These are phyloP conservation scores for Euzophera pinguis DNA, from an alignment of 2,888 invertebrate species.

Conservation along the genomic window DNA sequence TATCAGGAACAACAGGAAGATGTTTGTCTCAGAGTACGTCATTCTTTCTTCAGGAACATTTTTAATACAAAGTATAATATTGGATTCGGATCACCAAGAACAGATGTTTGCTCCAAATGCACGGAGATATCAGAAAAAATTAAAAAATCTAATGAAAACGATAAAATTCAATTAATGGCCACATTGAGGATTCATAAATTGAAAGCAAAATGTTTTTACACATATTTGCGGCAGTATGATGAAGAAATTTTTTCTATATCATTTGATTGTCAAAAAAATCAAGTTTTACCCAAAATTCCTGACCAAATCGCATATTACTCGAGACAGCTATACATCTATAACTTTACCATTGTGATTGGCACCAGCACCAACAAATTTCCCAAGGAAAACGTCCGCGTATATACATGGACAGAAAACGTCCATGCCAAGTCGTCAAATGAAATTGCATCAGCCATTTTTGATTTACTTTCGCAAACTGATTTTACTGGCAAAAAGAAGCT, in stretches of 20 bases:
- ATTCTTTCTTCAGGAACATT: neutral
- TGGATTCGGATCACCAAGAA: constrained; percentile 3
- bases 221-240: constrained; percentile 17
- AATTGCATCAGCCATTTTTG: constrained; percentile 9
- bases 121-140: constrained; percentile 18
- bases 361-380: constrained; percentile 17
- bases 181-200: constrained; percentile 22
- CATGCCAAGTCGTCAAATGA: constrained; percentile 17
- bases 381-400: constrained; percentile 12
- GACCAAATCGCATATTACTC: constrained; percentile 17
- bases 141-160: constrained; percentile 17
- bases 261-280: constrained; percentile 22
- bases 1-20: too few relatives aligned
- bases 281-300: constrained; percentile 19
- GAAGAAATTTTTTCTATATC: constrained; percentile 19
- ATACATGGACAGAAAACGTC: constrained; percentile 16
- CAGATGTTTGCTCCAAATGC: constrained; percentile 11
- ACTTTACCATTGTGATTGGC: constrained; percentile 20
- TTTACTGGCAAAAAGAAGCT: constrained; percentile 11
- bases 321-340: constrained; percentile 17
- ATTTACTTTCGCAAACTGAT: constrained; percentile 12
- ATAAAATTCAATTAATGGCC: constrained; percentile 18
- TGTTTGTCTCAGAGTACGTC: too few relatives aligned
- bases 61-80: constrained; percentile 9
- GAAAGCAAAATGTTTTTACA: constrained; percentile 19